Conservation (phyloP, 1,140 invertebrate genomes). For the Galleria mellonella region DNA sequence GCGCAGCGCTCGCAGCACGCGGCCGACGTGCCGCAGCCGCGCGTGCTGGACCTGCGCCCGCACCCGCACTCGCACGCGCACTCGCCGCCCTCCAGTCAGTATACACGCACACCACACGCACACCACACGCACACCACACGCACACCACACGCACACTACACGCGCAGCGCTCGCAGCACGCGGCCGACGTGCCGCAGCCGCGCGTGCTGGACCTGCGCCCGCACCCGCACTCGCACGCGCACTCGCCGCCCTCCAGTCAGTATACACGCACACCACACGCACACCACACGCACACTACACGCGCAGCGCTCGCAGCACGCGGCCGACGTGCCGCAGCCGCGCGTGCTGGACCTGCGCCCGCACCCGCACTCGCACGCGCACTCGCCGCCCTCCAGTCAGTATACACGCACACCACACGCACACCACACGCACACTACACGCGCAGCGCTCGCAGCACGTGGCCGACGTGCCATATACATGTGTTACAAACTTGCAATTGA, state of each 20-base stretch:
- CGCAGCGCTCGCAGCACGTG: slow-evolving; percentile 77
- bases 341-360: slow-evolving; percentile 36
- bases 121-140: slow-evolving; percentile 26
- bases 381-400: slow-evolving; percentile 33
- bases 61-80: no score
- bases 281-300: slow-evolving; percentile 72
- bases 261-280: slow-evolving; percentile 39
- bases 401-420: slow-evolving; percentile 10
- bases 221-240: no score
- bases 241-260: slow-evolving; percentile 22
- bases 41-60: slow-evolving; percentile 36
- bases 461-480: slow-evolving; percentile 75
- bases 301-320: slow-evolving; percentile 78
- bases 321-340: slow-evolving; percentile 75
- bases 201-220: slow-evolving; percentile 37
- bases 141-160: slow-evolving; percentile 21
- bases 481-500: slow-evolving; percentile 41
- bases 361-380: slow-evolving; percentile 8
- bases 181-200: slow-evolving; percentile 74
- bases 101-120: no score
- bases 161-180: slow-evolving; percentile 9
- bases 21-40: slow-evolving; percentile 74
- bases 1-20: slow-evolving; percentile 11
- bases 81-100: slow-evolving; percentile 24
- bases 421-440: slow-evolving; percentile 80